Base-by-base conservation (phyloP, 2,797 vertebrate species). In the Zenarchopterus dispar region DNA sequence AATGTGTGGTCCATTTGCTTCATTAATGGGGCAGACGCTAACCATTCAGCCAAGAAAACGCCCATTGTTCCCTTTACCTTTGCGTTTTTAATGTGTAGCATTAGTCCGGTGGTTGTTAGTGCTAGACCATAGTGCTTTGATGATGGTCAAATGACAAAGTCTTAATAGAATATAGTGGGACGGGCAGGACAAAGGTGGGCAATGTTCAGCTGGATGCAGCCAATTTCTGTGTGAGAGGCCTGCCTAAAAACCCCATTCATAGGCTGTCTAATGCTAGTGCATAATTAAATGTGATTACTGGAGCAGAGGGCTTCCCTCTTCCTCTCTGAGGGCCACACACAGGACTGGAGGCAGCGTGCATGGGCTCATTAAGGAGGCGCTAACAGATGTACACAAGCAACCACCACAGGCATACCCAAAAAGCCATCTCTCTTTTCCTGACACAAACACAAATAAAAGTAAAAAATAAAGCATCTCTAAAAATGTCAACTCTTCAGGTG, bases 211-310 rank as follows among this genome's bases (percentile, higher is more conserved):
- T 89, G 89, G 92, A 90, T 89, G 92, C 87, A 85, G 80, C 85
- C 88, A 87, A 83, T 92, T 92, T 91, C 86, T 89, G 89, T 88
- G 88, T 89, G 84, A 93, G 89, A 91, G 91, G 90, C 86, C 87
- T 88, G 90, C 84, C 90, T 92, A 92, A 93, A 92, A 93, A 91
- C 86, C 88, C 91, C 73, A 92, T 94, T 93, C 93, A 93, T 88
- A 68, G 86, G 84, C 84, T 69, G 83, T 91, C 91, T 93, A 93
- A 93, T 93, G 90, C 89, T 82, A 86, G 57, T 78, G 73, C 86
- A 91, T 94, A 93, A 94, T 94, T 94, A 94, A 94, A 94, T 92
- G 92, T 93, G 93, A 94, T 93, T 94, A 94, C 90, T 91, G 92
- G 91, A 93, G 90, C 90, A 92, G 90, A 88, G 88, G 88, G 84